phyloP scores from a whole-genome alignment of 2,113 vertebrate species.

The Hippocampus zosterae region DNA sequence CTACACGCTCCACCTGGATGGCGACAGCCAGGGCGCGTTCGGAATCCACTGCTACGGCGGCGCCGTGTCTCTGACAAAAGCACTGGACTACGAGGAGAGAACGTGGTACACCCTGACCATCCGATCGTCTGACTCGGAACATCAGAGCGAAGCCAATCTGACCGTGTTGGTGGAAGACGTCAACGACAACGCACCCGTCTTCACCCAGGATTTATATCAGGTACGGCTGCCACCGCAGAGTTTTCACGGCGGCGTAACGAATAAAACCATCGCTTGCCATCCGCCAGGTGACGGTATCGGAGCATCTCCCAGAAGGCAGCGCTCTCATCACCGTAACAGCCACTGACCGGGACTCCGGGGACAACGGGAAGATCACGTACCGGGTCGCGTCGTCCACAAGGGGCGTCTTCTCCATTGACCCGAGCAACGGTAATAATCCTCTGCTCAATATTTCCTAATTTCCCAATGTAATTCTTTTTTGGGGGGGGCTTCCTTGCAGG shows the following conservation, averaged over 20 bases:
- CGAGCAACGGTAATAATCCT: conserved; percentile 80
- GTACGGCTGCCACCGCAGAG: conserved; percentile 53
- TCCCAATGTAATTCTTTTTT: not conserved
- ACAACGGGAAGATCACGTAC: conserved; percentile 86
- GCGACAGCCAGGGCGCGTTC: conserved; percentile 73
- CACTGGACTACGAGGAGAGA: conserved; percentile 81
- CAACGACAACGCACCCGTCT: conserved; percentile 86
- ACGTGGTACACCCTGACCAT: conserved; percentile 81
- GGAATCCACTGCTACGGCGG: conserved; percentile 85
- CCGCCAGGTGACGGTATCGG: conserved; percentile 79
- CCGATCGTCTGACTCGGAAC: conserved; percentile 82
- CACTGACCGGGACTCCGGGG: conserved; percentile 83
- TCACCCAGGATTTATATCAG: conserved; percentile 90
- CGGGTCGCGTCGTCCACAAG: conserved; percentile 74
- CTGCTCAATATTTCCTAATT: not conserved
- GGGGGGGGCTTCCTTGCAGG: conserved; percentile 41
- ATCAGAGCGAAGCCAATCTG: conserved; percentile 84
- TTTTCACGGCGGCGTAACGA: not conserved
- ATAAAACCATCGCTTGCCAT: conserved; percentile 3
- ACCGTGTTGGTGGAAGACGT: conserved; percentile 87
- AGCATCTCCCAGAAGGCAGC: conserved; percentile 83
- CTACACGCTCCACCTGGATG: conserved; percentile 79
- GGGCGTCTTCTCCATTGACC: conserved; percentile 80
- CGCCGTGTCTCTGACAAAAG: conserved; percentile 75
- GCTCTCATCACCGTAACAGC: conserved; percentile 84